phyloP scores from a whole-genome alignment of 1,140 invertebrate species.

The Rhyacophila brunnea region DNA sequence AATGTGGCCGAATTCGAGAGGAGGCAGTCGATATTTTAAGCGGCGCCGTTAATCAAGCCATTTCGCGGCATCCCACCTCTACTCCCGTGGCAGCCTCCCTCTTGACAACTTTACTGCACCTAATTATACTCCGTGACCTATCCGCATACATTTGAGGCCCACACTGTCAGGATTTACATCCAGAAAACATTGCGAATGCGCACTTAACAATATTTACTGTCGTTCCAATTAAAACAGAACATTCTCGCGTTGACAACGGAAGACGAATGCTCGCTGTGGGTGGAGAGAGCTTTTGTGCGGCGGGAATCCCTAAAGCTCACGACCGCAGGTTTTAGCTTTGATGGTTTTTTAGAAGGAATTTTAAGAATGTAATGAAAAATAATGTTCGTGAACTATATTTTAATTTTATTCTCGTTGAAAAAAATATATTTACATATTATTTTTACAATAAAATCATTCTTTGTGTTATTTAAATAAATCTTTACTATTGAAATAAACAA shows the following conservation, averaged over 20 bases:
- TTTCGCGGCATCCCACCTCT: neutral
- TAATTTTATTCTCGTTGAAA: no score
- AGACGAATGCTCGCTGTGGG: constrained; percentile 19
- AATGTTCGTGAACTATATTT: no score
- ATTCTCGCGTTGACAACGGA: constrained; percentile 26
- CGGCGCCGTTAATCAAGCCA: constrained; percentile 15
- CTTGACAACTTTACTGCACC: constrained; percentile 27
- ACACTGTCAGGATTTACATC: constrained; percentile 22
- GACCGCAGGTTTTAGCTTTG: no score
- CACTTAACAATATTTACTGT: constrained; percentile 36
- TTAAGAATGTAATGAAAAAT: no score
- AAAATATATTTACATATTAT: no score
- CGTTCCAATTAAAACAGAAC: constrained; percentile 34
- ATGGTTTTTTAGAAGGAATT: no score
- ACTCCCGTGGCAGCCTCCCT: neutral
- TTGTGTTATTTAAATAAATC: no score
- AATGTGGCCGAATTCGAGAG: constrained; percentile 6
- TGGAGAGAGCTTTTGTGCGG: neutral
- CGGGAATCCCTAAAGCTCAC: no score
- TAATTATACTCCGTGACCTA: constrained; percentile 33
- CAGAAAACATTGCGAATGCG: constrained; percentile 27
- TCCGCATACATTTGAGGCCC: constrained; percentile 16
- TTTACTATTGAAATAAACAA: no score
- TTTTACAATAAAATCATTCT: no score
- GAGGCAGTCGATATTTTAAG: constrained; percentile 23